Conservation (phyloP, 2,888 invertebrate species). For the Strigamia transsilvanica region DNA sequence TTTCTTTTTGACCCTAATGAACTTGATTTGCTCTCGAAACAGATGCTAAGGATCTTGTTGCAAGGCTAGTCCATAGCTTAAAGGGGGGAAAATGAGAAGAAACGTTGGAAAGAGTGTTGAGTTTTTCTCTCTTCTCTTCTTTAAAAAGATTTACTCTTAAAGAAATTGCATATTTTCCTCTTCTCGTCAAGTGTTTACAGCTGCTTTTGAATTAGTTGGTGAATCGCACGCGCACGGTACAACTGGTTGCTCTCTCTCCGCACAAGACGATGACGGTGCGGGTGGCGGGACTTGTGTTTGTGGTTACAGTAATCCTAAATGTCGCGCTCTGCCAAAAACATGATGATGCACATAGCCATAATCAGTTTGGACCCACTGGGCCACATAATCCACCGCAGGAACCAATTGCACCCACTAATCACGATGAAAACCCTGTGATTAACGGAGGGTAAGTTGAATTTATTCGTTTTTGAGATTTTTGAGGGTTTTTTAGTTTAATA, state of each 20-base stretch:
- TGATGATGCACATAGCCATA: conserved; percentile 4
- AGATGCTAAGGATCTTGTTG: conserved; percentile 13
- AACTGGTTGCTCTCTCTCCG: neutral
- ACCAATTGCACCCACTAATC: neutral
- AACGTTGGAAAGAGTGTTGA: neutral
- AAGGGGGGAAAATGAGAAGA: neutral
- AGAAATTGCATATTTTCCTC: neutral
- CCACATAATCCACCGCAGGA: conserved; percentile 18
- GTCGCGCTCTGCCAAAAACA: conserved; percentile 6
- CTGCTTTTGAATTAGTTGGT: conserved; percentile 6
- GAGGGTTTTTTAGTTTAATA: no score
- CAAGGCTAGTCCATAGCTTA: conserved; percentile 8
- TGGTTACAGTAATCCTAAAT: neutral
- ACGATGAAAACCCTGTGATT: neutral
- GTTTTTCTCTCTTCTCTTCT: neutral
- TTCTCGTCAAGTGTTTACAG: neutral
- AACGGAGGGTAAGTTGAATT: neutral
- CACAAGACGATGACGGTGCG: conserved; percentile 5
- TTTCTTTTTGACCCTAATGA: conserved; percentile 9
- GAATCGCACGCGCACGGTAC: neutral
- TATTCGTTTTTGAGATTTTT: neutral
- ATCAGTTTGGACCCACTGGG: conserved; percentile 36
- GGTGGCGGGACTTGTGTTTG: conserved; percentile 11
- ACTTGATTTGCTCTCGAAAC: conserved; percentile 9
- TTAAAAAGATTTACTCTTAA: neutral